Conservation (phyloP, 2,113 vertebrate genomes). For the Eulemur rufifrons region DNA sequence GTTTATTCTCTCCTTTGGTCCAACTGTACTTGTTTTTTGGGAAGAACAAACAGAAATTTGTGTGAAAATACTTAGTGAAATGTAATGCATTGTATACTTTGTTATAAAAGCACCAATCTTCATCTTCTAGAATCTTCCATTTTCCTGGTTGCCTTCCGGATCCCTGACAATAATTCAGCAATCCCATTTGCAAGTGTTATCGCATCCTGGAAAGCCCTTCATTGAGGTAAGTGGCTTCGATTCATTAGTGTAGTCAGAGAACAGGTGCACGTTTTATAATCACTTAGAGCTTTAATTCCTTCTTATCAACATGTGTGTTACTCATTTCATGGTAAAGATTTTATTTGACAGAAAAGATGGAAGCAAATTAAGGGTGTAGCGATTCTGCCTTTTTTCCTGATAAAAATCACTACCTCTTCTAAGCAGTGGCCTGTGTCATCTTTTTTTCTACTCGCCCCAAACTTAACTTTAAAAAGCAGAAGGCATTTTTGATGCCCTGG, state of each 20-base stretch:
- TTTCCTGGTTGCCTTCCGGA: background rate
- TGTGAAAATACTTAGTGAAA: constrained; percentile 19
- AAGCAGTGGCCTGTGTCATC: background rate
- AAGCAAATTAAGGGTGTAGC: background rate
- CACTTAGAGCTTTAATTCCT: constrained; percentile 36
- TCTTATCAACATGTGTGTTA: constrained; percentile 64
- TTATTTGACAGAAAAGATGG: constrained; percentile 52
- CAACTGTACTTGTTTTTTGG: background rate
- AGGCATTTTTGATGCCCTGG: background rate
- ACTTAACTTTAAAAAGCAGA: constrained; percentile 7
- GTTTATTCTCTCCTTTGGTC: background rate
- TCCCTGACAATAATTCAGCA: constrained; percentile 49
- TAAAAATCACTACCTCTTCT: constrained; percentile 28
- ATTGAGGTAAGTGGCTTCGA: constrained; percentile 53
- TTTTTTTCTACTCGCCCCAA: background rate
- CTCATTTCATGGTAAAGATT: constrained; percentile 46
- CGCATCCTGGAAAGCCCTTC: constrained; percentile 38
- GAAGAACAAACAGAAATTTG: constrained; percentile 1
- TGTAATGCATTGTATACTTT: background rate
- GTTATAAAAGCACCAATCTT: background rate
- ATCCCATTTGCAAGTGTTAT: constrained; percentile 67
- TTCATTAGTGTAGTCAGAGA: constrained; percentile 54
- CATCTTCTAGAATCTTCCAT: constrained; percentile 15
- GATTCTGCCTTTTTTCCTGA: constrained; percentile 16
- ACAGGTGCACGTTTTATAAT: constrained; percentile 37